phyloP scores from a whole-genome alignment of 2,888 invertebrate species.

The Torymus tubicola region DNA sequence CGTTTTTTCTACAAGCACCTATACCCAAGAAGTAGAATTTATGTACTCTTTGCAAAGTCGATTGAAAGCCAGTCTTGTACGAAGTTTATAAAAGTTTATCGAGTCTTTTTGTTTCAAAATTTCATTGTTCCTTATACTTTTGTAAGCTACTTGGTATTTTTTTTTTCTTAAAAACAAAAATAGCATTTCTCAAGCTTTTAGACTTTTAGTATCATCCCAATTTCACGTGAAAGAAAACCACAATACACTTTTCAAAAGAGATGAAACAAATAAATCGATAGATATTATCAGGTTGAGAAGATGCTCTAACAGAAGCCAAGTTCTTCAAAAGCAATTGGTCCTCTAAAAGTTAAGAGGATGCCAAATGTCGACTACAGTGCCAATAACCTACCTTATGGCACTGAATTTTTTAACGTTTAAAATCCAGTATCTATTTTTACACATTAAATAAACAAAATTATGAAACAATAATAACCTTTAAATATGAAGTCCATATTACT shows the following conservation, averaged over 20 bases:
- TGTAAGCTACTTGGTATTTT: too few species aligned
- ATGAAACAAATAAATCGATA: constrained; percentile 54
- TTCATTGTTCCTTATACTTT: not conserved
- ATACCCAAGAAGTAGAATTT: too few species aligned
- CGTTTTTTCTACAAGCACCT: too few species aligned
- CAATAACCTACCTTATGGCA: constrained; percentile 43
- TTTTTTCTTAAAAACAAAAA: too few species aligned
- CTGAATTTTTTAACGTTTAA: constrained; percentile 11
- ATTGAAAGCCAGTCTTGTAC: not conserved
- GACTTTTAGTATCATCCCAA: constrained; percentile 25
- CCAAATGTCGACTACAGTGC: constrained; percentile 43
- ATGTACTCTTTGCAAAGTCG: too few species aligned
- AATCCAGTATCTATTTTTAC: not conserved
- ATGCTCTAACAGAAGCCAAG: constrained; percentile 45
- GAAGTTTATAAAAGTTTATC: not conserved
- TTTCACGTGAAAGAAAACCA: constrained; percentile 2
- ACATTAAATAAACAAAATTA: too few species aligned
- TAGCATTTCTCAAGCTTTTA: not conserved
- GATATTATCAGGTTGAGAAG: constrained; percentile 46
- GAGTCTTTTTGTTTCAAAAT: not conserved
- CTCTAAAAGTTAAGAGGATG: constrained; percentile 52
- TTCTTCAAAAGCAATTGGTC: constrained; percentile 51
- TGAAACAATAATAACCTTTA: too few species aligned
- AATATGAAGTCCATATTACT: too few species aligned
- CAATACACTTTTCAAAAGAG: constrained; percentile 28